Conservation (phyloP, 30 jellyfish, hydroid and myxozoan genomes). For the Cassiopea xamachana region DNA sequence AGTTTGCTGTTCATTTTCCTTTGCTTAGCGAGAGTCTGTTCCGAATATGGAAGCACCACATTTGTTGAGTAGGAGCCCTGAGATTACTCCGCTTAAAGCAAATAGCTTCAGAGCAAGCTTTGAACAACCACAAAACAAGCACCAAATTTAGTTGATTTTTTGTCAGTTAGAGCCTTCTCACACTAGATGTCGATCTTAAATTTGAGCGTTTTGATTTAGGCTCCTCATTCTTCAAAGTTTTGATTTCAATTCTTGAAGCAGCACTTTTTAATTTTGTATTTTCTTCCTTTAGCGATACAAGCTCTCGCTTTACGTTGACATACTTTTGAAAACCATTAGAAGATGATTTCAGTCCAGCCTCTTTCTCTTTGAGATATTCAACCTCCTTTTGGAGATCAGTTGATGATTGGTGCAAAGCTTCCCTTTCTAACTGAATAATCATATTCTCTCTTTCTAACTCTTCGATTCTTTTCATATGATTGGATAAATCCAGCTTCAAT, state of each 20-base stretch:
- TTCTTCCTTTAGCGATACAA: constrained; percentile 43
- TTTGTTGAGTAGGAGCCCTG: no score
- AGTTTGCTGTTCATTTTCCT: no score
- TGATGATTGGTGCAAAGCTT: constrained; percentile 62
- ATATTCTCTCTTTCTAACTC: constrained; percentile 28
- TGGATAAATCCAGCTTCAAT: background rate
- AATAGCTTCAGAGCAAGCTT: no score
- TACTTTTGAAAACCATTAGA: constrained; percentile 38
- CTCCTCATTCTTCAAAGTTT: constrained; percentile 25
- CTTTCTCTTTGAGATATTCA: constrained; percentile 44
- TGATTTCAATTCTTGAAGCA: constrained; percentile 39
- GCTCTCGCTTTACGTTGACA: constrained; percentile 56
- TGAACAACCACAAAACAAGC: no score
- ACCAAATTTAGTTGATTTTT: no score
- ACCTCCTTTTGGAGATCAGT: constrained; percentile 56
- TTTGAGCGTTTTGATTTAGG: background rate
- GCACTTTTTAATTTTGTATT: constrained; percentile 22
- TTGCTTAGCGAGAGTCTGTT: no score
- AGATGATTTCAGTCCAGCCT: constrained; percentile 7
- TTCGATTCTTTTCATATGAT: background rate
- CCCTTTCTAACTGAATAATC: constrained; percentile 51
- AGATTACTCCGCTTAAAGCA: no score
- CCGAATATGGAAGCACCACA: no score
- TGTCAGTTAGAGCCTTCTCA: background rate
- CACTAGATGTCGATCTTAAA: background rate